These are phyloP conservation scores for Chascanopsetta lugubris DNA, from an alignment of 2,113 vertebrate species.

Conservation along the genomic window DNA sequence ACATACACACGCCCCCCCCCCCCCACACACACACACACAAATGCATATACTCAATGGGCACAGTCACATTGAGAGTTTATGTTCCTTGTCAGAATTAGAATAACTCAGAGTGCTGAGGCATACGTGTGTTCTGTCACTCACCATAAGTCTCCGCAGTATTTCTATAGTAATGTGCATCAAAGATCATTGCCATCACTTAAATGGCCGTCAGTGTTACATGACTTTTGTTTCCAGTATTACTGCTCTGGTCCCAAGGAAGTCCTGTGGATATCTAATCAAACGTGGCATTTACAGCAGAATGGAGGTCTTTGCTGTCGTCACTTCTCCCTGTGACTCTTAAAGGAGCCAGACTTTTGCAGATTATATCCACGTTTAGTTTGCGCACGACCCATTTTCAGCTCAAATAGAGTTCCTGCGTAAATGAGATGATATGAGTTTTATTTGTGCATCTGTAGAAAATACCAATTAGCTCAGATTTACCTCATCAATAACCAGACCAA, in stretches of 20 bases:
- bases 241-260: constrained; percentile 11
- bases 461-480: too few relatives aligned
- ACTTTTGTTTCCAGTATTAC: constrained; percentile 38
- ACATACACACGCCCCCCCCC: constrained; percentile 17
- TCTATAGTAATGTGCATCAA: constrained; percentile 18
- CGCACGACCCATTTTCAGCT: neutral
- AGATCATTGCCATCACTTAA: constrained; percentile 38
- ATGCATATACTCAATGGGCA: constrained; percentile 25
- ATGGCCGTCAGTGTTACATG: constrained; percentile 38
- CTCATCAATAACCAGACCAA: too few relatives aligned
- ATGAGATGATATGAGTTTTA: too few relatives aligned
- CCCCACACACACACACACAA: neutral
- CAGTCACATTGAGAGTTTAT: constrained; percentile 15
- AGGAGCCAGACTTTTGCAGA: constrained; percentile 11
- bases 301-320: constrained; percentile 23
- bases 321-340: constrained; percentile 12
- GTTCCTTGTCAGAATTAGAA: constrained; percentile 16
- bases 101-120: neutral
- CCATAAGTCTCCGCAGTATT: constrained; percentile 16
- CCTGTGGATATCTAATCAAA: constrained; percentile 44
- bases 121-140: constrained; percentile 12
- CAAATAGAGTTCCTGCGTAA: too few relatives aligned
- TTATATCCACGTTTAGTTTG: constrained; percentile 15
- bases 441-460: too few relatives aligned
- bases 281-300: constrained; percentile 43